These are phyloP conservation scores for Eupsilia transversa DNA, from an alignment of 2,888 invertebrate species.

Conservation along the genomic window DNA sequence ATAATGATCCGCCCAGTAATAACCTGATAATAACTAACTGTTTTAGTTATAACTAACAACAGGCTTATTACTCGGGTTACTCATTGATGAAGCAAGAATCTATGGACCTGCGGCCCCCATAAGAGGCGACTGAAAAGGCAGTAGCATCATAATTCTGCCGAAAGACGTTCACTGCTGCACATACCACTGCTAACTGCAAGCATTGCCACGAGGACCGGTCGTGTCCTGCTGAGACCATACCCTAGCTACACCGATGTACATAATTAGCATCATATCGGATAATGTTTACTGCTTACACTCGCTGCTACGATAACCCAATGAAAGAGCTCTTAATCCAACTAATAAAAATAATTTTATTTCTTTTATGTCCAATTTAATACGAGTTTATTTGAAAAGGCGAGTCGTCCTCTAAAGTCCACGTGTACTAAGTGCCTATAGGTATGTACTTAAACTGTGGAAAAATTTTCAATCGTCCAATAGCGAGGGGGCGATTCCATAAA, in stretches of 20 bases:
- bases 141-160: background rate
- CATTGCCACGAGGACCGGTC: background rate
- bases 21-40: slow-evolving; percentile 8
- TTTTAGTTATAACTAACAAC: background rate
- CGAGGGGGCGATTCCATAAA: slow-evolving; percentile 62
- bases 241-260: background rate
- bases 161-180: background rate
- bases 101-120: background rate
- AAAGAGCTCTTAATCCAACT: slow-evolving; percentile 45
- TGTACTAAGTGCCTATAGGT: slow-evolving; percentile 63
- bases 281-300: background rate
- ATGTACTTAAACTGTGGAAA: slow-evolving; percentile 58
- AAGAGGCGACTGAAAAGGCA: no score
- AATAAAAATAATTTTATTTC: slow-evolving; percentile 44
- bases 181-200: background rate
- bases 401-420: slow-evolving; percentile 43
- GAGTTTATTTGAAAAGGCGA: slow-evolving; percentile 19
- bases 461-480: slow-evolving; percentile 60
- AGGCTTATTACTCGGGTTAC: no score
- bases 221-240: no score
- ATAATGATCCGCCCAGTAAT: background rate
- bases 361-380: slow-evolving; percentile 27
- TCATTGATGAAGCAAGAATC: background rate
- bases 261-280: background rate
- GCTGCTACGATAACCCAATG: background rate